These are phyloP conservation scores for Diadophis punctatus DNA, from an alignment of 2,113 vertebrate genomes.

Conservation along the genomic window DNA sequence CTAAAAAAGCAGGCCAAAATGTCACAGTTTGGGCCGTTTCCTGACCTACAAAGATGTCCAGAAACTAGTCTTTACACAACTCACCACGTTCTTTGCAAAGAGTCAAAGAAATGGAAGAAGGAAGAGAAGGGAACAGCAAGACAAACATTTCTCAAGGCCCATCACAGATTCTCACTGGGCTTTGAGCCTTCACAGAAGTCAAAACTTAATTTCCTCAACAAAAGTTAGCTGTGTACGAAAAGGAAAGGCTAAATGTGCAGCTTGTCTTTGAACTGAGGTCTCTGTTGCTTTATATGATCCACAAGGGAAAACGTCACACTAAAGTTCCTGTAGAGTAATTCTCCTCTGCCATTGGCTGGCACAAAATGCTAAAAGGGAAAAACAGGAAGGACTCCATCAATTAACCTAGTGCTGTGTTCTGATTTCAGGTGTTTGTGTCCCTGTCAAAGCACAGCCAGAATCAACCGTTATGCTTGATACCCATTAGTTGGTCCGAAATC, in stretches of 20 bases:
- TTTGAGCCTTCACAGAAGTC: background rate
- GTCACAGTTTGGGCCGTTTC: background rate
- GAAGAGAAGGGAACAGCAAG: background rate
- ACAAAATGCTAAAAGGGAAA: background rate
- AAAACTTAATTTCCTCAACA: background rate
- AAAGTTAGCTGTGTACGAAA: background rate
- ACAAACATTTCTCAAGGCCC: background rate
- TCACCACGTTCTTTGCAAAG: background rate
- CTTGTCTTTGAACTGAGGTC: background rate
- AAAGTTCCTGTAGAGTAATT: background rate
- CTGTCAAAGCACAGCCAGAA: background rate
- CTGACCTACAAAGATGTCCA: background rate
- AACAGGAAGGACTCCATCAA: background rate
- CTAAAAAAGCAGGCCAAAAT: background rate
- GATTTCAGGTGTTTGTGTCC: background rate
- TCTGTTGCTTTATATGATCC: background rate
- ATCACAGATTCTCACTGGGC: background rate
- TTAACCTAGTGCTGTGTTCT: background rate
- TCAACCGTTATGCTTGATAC: background rate
- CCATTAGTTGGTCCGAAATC: background rate
- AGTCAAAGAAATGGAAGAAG: background rate
- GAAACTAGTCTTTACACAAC: background rate
- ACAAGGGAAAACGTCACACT: no score
- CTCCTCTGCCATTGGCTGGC: background rate
- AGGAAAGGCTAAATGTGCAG: background rate